Base-by-base conservation (phyloP, 2,797 vertebrate genomes). In the Periophthalmus magnuspinnatus region DNA sequence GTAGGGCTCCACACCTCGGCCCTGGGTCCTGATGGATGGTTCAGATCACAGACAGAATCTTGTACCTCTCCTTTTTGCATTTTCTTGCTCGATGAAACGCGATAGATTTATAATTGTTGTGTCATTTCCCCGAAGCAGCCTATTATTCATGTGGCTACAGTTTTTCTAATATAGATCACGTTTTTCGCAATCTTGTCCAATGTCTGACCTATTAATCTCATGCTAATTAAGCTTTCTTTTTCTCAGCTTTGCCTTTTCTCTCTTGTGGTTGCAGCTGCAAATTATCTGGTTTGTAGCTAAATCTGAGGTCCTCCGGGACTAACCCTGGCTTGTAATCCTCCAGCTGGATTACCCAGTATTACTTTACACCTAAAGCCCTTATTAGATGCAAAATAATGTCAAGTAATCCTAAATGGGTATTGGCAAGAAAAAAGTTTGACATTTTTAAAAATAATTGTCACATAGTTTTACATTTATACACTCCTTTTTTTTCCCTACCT, bases 1-100 rank as follows among this genome's bases (percentile, higher is more conserved):
- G 38, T 75, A 77, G 85, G 84, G 82, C 78, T 86, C 75, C 76
- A 84, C 72, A 78, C 86, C 77, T 79, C 65, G 28, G 59, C 75
- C 71, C 70, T 45, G 65, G 71, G 58, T 75, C 6, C 68, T 76
- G 83, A 85, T 77, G 48, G 84, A 82, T 72, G 59, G 48, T 70
- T 61, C 36, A 69, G 69, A 73, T 67, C 70, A n/a, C 61, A 74
- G 73, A 62, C 81, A 75, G 33, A 52, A 71, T 70, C 48, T 68
- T 65, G 62, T 63, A 2, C 67, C 32, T 65, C 47, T 21, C 34
- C 65, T 32, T 5, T 32, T 54, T 21, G 13, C 16, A 67, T 16
- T 65, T 65, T 17, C 61, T 69, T 28, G 0, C 60, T 71, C 22
- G 68, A 0, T 54, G 21, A 58, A 68, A 59, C 68, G 58, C 9